A percentile compares a stretch with the other conserved stretches of the same genome.
Conservation (phyloP, 2,888 invertebrate species). For the Caenorhabditis doughertyi region DNA sequence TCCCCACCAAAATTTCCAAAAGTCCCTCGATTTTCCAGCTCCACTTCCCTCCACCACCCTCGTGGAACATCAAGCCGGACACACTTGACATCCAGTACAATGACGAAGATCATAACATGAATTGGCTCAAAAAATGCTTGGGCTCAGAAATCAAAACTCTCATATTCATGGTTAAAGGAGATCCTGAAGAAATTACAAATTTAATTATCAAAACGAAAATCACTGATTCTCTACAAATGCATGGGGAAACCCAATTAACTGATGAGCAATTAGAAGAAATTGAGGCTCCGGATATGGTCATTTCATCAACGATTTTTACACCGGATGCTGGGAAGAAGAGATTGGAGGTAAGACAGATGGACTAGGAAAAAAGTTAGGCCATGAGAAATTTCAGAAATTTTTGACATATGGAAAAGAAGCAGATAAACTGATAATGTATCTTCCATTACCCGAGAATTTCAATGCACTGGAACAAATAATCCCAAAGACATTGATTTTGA, state of each 20-base stretch:
- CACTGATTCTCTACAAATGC: background rate
- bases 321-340: background rate
- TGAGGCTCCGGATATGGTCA: background rate
- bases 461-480: background rate
- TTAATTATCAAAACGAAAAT: background rate
- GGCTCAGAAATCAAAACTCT: no score
- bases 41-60: no score
- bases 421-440: background rate
- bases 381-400: background rate
- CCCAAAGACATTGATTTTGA: background rate
- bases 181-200: background rate
- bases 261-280: constrained; percentile 22
- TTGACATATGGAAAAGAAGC: constrained; percentile 8
- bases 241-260: background rate
- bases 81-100: no score
- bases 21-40: no score
- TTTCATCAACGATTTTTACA: background rate
- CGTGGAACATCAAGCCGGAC: no score
- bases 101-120: no score
- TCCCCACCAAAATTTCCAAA: no score
- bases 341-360: background rate
- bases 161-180: no score
- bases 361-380: background rate
- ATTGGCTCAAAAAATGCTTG: no score
- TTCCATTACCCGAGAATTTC: background rate